Conservation (phyloP, 2,797 vertebrate species). For the Jordanella pulchra region DNA sequence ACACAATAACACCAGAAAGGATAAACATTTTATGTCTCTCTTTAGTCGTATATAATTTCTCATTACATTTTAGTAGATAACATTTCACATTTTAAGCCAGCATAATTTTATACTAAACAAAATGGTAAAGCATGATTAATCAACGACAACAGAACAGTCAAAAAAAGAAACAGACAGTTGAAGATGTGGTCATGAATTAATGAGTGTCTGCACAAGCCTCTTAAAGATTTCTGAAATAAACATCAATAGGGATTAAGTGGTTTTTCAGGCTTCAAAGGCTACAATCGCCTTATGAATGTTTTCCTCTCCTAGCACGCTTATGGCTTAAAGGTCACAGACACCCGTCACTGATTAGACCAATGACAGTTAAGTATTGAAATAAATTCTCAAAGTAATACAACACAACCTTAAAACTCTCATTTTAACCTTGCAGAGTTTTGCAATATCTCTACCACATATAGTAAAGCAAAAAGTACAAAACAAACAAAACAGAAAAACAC, state of each 20-base stretch:
- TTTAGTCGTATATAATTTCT: not conserved
- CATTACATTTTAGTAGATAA: not conserved
- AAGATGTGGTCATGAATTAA: slow-evolving; percentile 6
- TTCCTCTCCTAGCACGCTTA: not conserved
- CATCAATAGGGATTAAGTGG: slow-evolving; percentile 28
- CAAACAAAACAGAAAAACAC: too few relatives aligned
- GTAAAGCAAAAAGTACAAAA: not conserved
- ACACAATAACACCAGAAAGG: not conserved
- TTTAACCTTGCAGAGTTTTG: slow-evolving; percentile 6
- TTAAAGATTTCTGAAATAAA: slow-evolving; percentile 15
- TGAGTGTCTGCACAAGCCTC: slow-evolving; percentile 8
- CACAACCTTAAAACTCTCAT: not conserved
- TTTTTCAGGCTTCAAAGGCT: slow-evolving; percentile 24
- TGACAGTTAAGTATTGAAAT: slow-evolving; percentile 11
- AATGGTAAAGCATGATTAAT: not conserved
- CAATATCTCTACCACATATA: not conserved
- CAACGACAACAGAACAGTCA: not conserved
- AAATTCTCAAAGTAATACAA: not conserved
- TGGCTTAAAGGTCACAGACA: slow-evolving; percentile 29
- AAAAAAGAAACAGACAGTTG: not conserved
- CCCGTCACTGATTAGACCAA: slow-evolving; percentile 19
- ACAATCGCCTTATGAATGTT: slow-evolving; percentile 16
- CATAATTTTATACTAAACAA: not conserved
- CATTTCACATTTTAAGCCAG: not conserved
- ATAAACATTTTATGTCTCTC: not conserved